Percentiles rank a stretch among this genome's conserved stretches.
These are phyloP conservation scores for Sebastes itinus DNA, from an alignment of 2,797 vertebrate species.

Conservation along the genomic window DNA sequence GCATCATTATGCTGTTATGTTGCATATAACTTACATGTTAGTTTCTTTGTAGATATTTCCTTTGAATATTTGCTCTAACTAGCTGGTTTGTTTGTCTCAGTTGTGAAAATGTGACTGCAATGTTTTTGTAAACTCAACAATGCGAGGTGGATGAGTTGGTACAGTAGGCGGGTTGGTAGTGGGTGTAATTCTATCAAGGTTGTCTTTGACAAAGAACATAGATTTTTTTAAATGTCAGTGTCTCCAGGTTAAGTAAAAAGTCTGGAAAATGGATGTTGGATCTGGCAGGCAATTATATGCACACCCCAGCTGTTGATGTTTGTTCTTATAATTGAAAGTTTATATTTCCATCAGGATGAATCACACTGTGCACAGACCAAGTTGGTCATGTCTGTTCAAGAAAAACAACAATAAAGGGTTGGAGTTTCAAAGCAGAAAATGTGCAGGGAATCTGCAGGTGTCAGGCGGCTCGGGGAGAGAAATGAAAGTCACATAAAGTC, in stretches of 20 bases:
- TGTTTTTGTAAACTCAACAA: neutral
- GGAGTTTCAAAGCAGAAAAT: neutral
- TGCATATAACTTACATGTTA: neutral
- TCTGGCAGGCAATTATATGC: neutral
- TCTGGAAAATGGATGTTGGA: neutral
- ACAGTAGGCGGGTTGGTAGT: neutral
- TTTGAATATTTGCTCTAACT: neutral
- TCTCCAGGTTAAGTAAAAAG: neutral
- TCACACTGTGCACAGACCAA: neutral
- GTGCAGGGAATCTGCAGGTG: neutral
- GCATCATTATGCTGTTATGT: neutral
- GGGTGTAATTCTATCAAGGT: neutral
- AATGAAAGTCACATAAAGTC: slow-evolving; percentile 35
- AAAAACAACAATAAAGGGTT: neutral
- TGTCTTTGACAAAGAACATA: neutral
- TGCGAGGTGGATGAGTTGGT: neutral
- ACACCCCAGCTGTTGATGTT: neutral
- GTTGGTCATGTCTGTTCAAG: neutral
- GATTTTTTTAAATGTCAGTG: neutral
- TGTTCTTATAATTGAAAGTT: neutral
- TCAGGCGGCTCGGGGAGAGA: neutral
- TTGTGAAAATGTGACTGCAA: neutral
- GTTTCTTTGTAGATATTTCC: neutral
- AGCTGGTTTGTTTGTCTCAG: neutral
- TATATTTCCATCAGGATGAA: neutral